These are phyloP conservation scores for Coelinius sp. DNA, from an alignment of 2,888 invertebrate species.

Conservation along the genomic window DNA sequence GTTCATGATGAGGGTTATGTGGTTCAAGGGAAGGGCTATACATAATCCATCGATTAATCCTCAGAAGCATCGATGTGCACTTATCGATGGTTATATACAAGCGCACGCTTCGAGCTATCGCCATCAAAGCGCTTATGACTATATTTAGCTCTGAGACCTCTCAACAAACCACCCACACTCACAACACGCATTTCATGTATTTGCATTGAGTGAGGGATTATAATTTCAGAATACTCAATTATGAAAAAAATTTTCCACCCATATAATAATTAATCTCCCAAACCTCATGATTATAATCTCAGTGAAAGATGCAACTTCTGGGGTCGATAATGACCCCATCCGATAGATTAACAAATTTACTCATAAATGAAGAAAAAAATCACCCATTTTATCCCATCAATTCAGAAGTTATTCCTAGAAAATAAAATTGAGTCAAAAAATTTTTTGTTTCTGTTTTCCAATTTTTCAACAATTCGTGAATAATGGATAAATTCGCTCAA, in stretches of 20 bases:
- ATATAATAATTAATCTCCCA: too few species aligned
- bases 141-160: slow-evolving; percentile 50
- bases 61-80: neutral
- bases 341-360: too few species aligned
- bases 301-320: too few species aligned
- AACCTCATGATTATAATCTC: too few species aligned
- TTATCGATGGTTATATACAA: slow-evolving; percentile 9
- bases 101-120: slow-evolving; percentile 42
- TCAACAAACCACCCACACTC: slow-evolving; percentile 34
- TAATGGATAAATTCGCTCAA: neutral
- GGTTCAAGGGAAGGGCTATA: neutral
- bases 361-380: too few species aligned
- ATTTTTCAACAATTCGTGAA: too few species aligned
- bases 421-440: too few species aligned
- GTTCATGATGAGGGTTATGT: neutral
- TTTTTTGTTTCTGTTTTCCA: too few species aligned
- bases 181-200: slow-evolving; percentile 1
- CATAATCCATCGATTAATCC: neutral
- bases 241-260: too few species aligned
- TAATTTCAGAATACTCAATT: neutral
- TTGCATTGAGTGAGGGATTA: neutral
- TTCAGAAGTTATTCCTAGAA: too few species aligned
- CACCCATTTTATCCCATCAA: too few species aligned
- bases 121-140: slow-evolving; percentile 55
- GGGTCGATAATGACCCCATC: too few species aligned